Percentiles rank a stretch among this genome's conserved stretches.
Evolutionary conservation across 2,888 invertebrate genomes (phyloP).

Genomic region (Dryococelus australis): DNA sequence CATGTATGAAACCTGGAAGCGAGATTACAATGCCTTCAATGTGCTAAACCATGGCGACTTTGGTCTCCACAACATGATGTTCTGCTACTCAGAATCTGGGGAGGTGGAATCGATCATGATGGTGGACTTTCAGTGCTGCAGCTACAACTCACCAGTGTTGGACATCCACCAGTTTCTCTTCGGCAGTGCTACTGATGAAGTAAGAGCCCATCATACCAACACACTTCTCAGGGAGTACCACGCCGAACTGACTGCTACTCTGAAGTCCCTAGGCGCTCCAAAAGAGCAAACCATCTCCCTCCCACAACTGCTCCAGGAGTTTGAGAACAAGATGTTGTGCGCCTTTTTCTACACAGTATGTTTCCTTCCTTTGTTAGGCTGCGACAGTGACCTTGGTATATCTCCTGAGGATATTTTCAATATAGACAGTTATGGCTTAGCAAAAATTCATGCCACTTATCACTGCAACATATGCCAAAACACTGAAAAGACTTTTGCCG

Average conservation of each 20-base stretch:
- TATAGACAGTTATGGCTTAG: background rate
- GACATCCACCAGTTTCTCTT: background rate
- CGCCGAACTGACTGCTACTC: background rate
- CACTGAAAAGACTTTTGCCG: background rate
- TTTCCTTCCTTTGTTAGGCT: background rate
- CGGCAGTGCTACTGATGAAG: background rate
- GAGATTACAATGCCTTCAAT: background rate
- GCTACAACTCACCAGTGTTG: background rate
- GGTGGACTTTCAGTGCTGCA: background rate
- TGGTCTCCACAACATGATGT: background rate
- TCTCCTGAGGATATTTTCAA: background rate
- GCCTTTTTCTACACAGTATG: background rate
- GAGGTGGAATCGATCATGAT: background rate
- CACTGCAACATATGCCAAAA: background rate
- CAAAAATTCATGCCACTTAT: background rate
- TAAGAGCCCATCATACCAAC: background rate
- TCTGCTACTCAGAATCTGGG: background rate
- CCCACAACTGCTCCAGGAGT: background rate
- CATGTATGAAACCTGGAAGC: background rate
- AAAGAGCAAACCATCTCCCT: background rate
- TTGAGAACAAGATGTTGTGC: background rate
- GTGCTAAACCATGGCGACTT: background rate
- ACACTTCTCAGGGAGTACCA: background rate
- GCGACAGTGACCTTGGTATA: background rate
- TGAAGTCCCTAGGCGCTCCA: background rate